Percentiles rank a stretch among this genome's conserved stretches.
phyloP scores from a whole-genome alignment of 2,113 vertebrate species.

The Phalacrocorax aristotelis region DNA sequence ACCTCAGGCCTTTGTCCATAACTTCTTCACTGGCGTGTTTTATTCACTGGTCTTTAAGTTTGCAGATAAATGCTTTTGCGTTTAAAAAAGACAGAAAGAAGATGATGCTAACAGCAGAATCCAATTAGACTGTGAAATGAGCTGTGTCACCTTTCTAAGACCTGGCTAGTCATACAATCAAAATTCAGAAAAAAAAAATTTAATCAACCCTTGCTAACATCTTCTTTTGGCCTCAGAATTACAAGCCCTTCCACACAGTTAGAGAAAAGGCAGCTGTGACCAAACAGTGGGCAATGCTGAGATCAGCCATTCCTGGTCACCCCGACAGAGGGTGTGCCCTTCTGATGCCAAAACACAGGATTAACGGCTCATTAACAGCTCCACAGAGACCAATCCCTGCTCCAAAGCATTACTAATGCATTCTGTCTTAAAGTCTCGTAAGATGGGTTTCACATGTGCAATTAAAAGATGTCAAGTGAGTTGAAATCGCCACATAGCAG shows the following conservation, averaged over 20 bases:
- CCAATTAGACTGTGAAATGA: neutral
- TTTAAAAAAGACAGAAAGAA: neutral
- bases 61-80: neutral
- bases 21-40: neutral
- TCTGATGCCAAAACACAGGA: neutral
- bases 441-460: neutral
- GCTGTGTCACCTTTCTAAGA: neutral
- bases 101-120: neutral
- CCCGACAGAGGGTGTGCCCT: neutral
- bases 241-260: neutral
- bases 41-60: neutral
- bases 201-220: neutral
- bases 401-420: neutral
- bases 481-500: neutral
- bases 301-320: neutral
- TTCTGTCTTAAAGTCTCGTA: neutral
- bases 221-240: neutral
- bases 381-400: neutral
- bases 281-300: neutral
- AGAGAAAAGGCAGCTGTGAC: neutral
- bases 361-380: neutral
- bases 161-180: neutral
- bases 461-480: neutral
- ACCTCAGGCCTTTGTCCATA: neutral
- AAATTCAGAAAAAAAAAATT: neutral